Evolutionary conservation across 2,888 invertebrate genomes (phyloP).

Genomic region (Ecdyonurus torrentis): DNA sequence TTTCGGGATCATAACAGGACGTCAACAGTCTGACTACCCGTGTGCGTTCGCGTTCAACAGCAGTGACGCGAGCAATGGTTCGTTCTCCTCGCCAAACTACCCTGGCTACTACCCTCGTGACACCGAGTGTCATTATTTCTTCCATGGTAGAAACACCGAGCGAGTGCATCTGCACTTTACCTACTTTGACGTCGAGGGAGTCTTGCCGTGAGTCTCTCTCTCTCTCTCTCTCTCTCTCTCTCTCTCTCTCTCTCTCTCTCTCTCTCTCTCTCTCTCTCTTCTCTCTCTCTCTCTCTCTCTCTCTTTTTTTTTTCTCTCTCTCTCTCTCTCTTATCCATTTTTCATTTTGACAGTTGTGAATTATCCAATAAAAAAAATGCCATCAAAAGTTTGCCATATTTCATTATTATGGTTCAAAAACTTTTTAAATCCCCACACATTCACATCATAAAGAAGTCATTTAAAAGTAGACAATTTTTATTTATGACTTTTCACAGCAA

Average conservation of each 20-base stretch:
- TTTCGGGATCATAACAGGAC: conserved; percentile 72
- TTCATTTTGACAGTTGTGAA: no score
- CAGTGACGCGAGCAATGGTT: conserved; percentile 58
- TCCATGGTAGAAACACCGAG: conserved; percentile 61
- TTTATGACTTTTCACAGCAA: no score
- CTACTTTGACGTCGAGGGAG: conserved; percentile 88
- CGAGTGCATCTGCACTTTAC: conserved; percentile 71
- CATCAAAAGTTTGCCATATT: no score
- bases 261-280: background rate
- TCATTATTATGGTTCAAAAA: no score
- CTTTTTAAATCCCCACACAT: no score
- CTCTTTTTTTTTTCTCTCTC: no score
- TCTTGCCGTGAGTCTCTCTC: conserved; percentile 60
- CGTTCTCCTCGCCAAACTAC: conserved; percentile 76
- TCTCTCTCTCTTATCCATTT: no score
- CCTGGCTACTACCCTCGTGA: conserved; percentile 81
- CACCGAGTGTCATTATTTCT: conserved; percentile 82
- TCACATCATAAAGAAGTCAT: no score
- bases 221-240: background rate
- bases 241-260: background rate
- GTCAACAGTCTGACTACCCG: conserved; percentile 55
- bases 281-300: background rate
- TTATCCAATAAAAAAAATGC: no score
- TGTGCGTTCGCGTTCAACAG: conserved; percentile 84
- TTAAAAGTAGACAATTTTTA: no score